These are phyloP conservation scores for Perithous albicinctus DNA, from an alignment of 2,888 invertebrate genomes.

Conservation along the genomic window DNA sequence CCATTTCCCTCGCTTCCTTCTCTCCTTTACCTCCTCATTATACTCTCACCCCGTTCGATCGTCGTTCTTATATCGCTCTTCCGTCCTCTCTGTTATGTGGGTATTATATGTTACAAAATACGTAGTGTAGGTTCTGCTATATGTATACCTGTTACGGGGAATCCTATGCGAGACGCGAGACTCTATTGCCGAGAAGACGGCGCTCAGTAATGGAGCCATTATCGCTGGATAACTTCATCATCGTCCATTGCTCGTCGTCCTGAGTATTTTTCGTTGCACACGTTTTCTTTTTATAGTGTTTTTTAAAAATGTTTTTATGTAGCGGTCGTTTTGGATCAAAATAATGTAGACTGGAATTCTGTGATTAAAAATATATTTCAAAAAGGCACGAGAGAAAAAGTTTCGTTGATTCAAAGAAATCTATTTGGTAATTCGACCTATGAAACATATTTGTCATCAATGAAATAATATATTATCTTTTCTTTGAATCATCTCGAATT, in stretches of 20 bases:
- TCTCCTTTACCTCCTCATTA: conserved; percentile 64
- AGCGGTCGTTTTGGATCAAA: background rate
- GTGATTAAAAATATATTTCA: background rate
- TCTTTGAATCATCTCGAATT: no score
- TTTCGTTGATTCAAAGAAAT: no score
- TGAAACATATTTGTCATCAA: no score
- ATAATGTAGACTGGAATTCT: background rate
- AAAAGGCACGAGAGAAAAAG: background rate
- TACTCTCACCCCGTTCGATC: conserved; percentile 57
- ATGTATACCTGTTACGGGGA: conserved; percentile 15
- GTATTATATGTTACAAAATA: conserved; percentile 12
- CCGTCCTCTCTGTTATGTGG: conserved; percentile 33
- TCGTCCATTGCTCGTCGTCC: conserved; percentile 79
- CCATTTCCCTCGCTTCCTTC: conserved; percentile 54
- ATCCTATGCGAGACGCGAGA: conserved; percentile 49
- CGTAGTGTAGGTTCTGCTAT: background rate
- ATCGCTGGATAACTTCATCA: conserved; percentile 85
- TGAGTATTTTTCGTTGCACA: conserved; percentile 61
- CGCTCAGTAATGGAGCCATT: conserved; percentile 84
- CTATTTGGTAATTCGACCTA: no score
- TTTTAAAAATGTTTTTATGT: background rate
- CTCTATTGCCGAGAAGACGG: conserved; percentile 74
- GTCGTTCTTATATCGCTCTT: conserved; percentile 55
- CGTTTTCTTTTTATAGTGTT: conserved; percentile 8
- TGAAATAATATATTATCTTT: no score